Evolutionary conservation across 2,888 invertebrate species (phyloP).

Genomic region (Leptarthrus brevirostris): DNA sequence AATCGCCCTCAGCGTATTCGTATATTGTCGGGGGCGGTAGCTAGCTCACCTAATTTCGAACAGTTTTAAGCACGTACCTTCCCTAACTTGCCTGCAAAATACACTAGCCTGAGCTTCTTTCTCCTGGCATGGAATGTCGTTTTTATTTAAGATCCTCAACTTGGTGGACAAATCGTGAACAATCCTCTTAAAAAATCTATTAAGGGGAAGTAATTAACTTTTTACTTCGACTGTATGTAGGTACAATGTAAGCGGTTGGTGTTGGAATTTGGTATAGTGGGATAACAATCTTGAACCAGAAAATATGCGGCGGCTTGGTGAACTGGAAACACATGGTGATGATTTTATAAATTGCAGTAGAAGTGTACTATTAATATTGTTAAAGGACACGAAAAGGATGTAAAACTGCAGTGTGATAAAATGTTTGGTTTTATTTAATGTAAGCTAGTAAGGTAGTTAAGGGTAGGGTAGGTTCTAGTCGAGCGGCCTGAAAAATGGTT

Average conservation of each 20-base stretch:
- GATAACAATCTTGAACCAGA: background rate
- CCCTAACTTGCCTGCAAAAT: slow-evolving; percentile 25
- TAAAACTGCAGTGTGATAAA: too few relatives aligned
- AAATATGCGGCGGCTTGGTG: too few relatives aligned
- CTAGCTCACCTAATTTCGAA: slow-evolving; percentile 33
- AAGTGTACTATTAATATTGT: too few relatives aligned
- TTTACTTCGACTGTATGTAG: background rate
- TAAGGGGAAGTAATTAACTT: slow-evolving; percentile 27
- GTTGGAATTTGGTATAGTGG: background rate
- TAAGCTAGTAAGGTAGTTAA: too few relatives aligned
- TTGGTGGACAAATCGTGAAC: slow-evolving; percentile 31
- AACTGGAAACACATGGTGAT: too few relatives aligned
- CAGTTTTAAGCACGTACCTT: slow-evolving; percentile 46
- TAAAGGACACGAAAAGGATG: too few relatives aligned
- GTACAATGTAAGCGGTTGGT: background rate
- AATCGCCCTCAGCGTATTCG: slow-evolving; percentile 1
- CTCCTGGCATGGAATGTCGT: background rate
- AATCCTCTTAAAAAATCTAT: slow-evolving; percentile 34
- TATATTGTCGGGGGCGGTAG: background rate
- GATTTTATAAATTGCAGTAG: too few relatives aligned
- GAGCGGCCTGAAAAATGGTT: too few relatives aligned
- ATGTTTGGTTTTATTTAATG: too few relatives aligned
- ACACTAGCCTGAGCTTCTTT: background rate
- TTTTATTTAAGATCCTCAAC: slow-evolving; percentile 1
- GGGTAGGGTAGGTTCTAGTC: too few relatives aligned